These are phyloP conservation scores for Habrosyne pyritoides DNA, from an alignment of 2,888 invertebrate genomes.

Conservation along the genomic window DNA sequence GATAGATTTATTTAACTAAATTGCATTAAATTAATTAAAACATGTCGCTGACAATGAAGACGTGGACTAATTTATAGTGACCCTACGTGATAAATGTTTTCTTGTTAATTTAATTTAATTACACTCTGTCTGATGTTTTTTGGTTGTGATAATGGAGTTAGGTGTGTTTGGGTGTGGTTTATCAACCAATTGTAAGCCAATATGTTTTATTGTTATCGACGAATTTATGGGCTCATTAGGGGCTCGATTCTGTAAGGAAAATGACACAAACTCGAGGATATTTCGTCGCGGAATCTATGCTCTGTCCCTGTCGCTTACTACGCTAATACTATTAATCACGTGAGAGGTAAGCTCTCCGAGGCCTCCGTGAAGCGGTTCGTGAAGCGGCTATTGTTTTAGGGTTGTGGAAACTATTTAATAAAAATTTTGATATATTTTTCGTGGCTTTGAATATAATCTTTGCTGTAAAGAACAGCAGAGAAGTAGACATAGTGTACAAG, in stretches of 20 bases:
- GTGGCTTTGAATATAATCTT: no score
- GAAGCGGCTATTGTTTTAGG: no score
- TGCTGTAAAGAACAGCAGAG: no score
- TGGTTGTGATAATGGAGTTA: background rate
- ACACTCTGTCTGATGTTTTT: background rate
- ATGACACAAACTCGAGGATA: no score
- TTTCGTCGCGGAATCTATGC: background rate
- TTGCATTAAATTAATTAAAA: conserved; percentile 51
- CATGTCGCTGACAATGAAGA: conserved; percentile 19
- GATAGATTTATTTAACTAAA: conserved; percentile 21
- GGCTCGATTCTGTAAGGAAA: background rate
- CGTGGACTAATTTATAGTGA: conserved; percentile 19
- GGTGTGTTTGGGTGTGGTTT: background rate
- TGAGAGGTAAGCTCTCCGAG: no score
- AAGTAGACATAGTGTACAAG: no score
- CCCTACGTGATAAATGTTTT: background rate
- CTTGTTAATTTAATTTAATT: background rate
- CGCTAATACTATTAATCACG: no score
- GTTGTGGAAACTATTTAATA: no score
- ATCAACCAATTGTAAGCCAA: background rate
- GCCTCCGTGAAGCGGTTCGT: no score
- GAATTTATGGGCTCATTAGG: background rate
- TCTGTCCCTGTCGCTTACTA: no score
- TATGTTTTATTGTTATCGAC: background rate
- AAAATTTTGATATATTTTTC: no score